Conservation (phyloP, 1,140 invertebrate genomes). For the Mycetomoellerius zeteki region DNA sequence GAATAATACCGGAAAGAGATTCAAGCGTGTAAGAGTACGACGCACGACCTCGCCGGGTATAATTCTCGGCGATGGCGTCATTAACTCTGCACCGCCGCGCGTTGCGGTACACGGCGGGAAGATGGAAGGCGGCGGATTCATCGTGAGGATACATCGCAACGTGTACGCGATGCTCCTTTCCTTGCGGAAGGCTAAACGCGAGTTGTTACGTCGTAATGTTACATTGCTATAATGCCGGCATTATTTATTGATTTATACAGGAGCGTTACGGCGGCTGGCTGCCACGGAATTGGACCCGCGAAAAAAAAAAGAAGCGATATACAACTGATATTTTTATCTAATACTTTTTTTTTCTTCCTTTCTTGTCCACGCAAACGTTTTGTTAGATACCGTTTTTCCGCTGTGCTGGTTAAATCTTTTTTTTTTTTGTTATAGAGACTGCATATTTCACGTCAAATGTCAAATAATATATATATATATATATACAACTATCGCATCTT, state of each 20-base stretch:
- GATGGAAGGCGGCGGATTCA: constrained; percentile 67
- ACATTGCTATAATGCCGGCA: constrained; percentile 63
- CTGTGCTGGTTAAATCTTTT: background rate
- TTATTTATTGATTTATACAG: constrained; percentile 63
- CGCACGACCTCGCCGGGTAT: constrained; percentile 76
- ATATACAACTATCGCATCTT: background rate
- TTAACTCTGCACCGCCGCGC: constrained; percentile 71
- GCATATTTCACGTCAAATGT: background rate
- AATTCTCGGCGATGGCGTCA: constrained; percentile 79
- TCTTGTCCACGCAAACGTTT: background rate
- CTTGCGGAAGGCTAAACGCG: constrained; percentile 63
- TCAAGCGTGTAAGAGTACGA: constrained; percentile 75
- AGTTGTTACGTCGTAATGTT: constrained; percentile 64
- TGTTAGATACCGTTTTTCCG: too few relatives aligned
- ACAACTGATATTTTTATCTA: constrained; percentile 32
- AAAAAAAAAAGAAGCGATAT: background rate
- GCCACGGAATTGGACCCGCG: background rate
- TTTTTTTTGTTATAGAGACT: background rate
- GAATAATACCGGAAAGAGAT: constrained; percentile 80
- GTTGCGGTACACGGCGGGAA: constrained; percentile 57
- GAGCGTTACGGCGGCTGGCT: background rate
- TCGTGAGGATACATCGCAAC: constrained; percentile 36
- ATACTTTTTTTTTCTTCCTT: background rate
- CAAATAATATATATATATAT: background rate
- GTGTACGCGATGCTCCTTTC: constrained; percentile 53